Conservation (phyloP, 2,113 vertebrate genomes). For the Colistium nudipinnis region DNA sequence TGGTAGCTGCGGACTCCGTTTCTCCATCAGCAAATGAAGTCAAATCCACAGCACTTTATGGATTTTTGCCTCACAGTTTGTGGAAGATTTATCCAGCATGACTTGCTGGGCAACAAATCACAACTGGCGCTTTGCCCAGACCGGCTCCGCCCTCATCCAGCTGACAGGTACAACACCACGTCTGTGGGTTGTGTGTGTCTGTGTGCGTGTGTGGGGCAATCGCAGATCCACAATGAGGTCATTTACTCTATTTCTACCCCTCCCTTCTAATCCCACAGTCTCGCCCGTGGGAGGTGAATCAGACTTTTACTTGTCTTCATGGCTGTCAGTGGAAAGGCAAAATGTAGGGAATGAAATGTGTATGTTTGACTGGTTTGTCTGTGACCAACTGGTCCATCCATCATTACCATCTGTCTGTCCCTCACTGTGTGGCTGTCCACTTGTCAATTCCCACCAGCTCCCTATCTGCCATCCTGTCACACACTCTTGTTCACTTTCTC, state of each 20-base stretch:
- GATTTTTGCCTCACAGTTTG: conserved; percentile 23
- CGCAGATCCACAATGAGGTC: neutral
- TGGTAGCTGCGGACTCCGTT: conserved; percentile 20
- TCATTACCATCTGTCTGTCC: conserved; percentile 3
- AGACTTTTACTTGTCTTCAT: neutral
- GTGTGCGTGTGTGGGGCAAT: neutral
- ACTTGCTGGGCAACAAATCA: conserved; percentile 67
- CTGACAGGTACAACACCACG: conserved; percentile 69
- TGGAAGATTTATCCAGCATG: conserved; percentile 57
- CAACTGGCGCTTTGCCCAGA: conserved; percentile 64
- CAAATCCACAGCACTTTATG: conserved; percentile 41
- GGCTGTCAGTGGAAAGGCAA: no score
- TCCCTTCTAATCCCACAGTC: neutral
- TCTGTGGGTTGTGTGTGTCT: neutral
- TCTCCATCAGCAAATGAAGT: conserved; percentile 21
- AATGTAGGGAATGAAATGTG: neutral
- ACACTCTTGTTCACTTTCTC: neutral
- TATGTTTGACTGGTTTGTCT: neutral
- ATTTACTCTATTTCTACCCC: neutral
- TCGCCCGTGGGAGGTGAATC: neutral
- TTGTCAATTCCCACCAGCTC: neutral
- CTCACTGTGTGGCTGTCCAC: neutral
- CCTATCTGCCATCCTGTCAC: neutral
- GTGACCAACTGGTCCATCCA: neutral
- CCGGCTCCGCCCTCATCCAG: conserved; percentile 63